Percentiles rank a stretch among this genome's conserved stretches.
These are phyloP conservation scores for Gyps fulvus DNA, from an alignment of 2,113 vertebrate species.

Conservation along the genomic window DNA sequence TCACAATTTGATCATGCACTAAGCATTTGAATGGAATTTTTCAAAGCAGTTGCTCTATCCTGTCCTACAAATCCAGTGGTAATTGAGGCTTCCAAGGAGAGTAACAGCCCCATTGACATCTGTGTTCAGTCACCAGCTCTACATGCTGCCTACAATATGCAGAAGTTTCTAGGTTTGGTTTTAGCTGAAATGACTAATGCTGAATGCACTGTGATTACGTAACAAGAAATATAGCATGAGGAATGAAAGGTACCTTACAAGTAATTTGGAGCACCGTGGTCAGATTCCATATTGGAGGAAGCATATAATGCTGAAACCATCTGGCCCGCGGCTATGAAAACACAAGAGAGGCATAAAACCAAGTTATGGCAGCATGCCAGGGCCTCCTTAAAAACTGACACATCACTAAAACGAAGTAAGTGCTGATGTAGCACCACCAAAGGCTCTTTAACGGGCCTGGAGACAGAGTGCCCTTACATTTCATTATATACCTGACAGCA, in stretches of 20 bases:
- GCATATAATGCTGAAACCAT: not conserved
- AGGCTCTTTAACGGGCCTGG: not conserved
- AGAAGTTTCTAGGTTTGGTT: not conserved
- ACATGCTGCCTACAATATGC: not conserved
- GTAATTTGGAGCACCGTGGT: not conserved
- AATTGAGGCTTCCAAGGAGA: not conserved
- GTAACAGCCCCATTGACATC: not conserved
- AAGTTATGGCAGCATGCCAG: not conserved
- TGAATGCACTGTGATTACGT: not conserved
- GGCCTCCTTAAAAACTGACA: not conserved
- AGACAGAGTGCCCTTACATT: not conserved
- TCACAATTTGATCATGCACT: fast-evolving
- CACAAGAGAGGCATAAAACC: not conserved
- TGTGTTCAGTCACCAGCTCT: not conserved
- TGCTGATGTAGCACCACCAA: not conserved
- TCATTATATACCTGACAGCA: not conserved
- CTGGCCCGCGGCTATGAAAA: not conserved
- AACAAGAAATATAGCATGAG: not conserved
- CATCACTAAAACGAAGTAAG: not conserved
- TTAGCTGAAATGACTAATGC: not conserved
- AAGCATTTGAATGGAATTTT: not conserved
- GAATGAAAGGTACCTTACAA: not conserved
- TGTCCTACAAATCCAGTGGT: not conserved
- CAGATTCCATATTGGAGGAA: not conserved
- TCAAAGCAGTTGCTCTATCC: not conserved